Base-by-base conservation (phyloP, 2,888 invertebrate species). In the Aspidiotus rigidus region DNA sequence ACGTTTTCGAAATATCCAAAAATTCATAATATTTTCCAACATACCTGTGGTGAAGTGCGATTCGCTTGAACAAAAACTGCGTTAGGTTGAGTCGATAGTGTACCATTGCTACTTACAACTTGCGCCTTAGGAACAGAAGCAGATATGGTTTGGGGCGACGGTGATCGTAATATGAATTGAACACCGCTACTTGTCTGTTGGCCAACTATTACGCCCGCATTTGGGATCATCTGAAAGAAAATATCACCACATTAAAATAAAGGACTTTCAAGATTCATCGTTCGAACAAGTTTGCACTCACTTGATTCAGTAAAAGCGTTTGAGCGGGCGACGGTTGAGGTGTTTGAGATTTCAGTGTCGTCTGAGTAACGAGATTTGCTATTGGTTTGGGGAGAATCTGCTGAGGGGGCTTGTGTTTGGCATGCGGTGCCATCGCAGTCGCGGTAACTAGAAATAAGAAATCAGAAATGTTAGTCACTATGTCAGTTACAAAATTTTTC, bases 111-210 rank as follows among this genome's bases (percentile, higher is more conserved):
- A 54, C 73, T 73, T 7, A 74, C 73, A 42, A 74, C 71, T 41
- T 72, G 72, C 53, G 71, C 67, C 70, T 76, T 74, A 69, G 78
- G 78, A 55, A 78, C 75, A 70, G 74, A 76, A 66, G 77, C 75
- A 55, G 76, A 74, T 39, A 70, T 71, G 44, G 72, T 74, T 44
- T 76, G 79, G 70, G 85, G 80, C 70, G 85, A 85, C 70, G 85
- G 85, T 70, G 86, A 85, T 74, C 87, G 80, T 73, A 88, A 79
- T 73, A 87, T 86, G 72, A 88, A 82, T 76, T 88, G 88, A 69
- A 88, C 85, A 61, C 86, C 85, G 74, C 86, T 85, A 63, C 85
- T 82, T 1, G 81, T 79, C 76, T 84, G 83, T 75, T 84, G 85
- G 74, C 85, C 85, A 72, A 85, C 83, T 74, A 85, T 77, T 72